Percentiles rank a stretch among this genome's conserved stretches.
Conservation (phyloP, 2,113 vertebrate genomes). For the Phylloscopus whistleri region DNA sequence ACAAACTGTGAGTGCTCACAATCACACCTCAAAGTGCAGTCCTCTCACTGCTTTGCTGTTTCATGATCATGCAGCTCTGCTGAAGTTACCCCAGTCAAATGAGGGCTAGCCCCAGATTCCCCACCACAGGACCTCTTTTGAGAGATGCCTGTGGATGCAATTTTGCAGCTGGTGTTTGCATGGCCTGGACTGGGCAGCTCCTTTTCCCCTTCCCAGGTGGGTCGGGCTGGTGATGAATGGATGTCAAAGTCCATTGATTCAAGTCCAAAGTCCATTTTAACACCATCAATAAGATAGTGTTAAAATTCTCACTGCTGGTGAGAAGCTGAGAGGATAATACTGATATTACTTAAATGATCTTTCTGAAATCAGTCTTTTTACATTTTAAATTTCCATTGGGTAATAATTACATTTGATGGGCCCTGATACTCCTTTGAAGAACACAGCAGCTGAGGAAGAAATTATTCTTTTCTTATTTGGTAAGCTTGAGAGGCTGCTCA, state of each 20-base stretch:
- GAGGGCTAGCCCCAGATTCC: not conserved
- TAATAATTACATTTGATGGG: not conserved
- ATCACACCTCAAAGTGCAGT: accelerated
- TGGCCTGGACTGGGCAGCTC: not conserved
- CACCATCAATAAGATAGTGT: not conserved
- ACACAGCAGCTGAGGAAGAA: not conserved
- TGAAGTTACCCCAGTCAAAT: not conserved
- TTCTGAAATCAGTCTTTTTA: not conserved
- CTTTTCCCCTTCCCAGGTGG: not conserved
- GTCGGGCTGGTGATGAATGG: not conserved
- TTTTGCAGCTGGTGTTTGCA: not conserved
- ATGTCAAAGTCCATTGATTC: not conserved
- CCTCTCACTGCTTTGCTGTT: not conserved
- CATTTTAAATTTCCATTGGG: not conserved
- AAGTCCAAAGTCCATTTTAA: no score
- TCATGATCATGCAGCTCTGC: not conserved
- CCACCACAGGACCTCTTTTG: not conserved
- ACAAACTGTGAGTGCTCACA: not conserved
- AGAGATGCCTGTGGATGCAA: not conserved
- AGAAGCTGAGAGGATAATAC: not conserved
- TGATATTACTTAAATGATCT: not conserved
- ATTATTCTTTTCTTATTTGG: not conserved
- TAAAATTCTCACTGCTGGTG: not conserved
- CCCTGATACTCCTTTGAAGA: not conserved
- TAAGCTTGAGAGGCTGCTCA: not conserved